Evolutionary conservation across 2,888 invertebrate species (phyloP), one percentile per base, ranked within the genome.

Genomic region (Eugnorisma glareosa): DNA sequence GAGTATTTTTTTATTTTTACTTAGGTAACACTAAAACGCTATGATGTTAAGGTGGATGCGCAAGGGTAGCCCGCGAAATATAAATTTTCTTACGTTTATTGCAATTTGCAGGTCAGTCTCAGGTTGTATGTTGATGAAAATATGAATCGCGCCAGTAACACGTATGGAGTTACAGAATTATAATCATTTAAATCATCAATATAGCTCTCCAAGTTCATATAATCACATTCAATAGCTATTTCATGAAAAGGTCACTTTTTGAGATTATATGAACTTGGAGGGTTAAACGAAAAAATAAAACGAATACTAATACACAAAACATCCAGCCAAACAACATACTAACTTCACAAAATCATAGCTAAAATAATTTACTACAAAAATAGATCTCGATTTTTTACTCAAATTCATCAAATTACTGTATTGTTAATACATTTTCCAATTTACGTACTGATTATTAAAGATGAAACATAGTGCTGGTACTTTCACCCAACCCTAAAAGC

Each of bases 321-420:
- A 85, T 87, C 77, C 87, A 87, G 71, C 61, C 67, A 80, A 81
- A 79, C 68, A 71, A 76, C 66, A 75, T 57, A 77, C 24, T 24
- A 21, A 37, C 66, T 73, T 76, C 85, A 81, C 77, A 87, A 87
- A 87, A 85, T 84, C 76, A 73, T 84, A 85, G 63, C 77, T 82
- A 87, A 76, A 87, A 87, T 87, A 85, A 85, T 85, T 81, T 75
- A 86, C 74, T 84, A 84, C 37, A 84, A 84, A 86, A 75, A 84
- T 74, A 72, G 43, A 74, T 86, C 74, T 75, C 63, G 40, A 83
- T 83, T 79, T 57, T 18, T 61, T 59, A 67, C 59, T 74, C 83
- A 57, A 86, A 77, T 69, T 73, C 43, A 73, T 48, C 64, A 82
- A 69, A 66, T 67, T 51, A 28, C 31, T 72, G 70, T 48, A 71